A percentile compares a stretch with the other conserved stretches of the same genome.
phyloP scores from a whole-genome alignment of 2,113 vertebrate species.

The Myanophis thanlyinensis region DNA sequence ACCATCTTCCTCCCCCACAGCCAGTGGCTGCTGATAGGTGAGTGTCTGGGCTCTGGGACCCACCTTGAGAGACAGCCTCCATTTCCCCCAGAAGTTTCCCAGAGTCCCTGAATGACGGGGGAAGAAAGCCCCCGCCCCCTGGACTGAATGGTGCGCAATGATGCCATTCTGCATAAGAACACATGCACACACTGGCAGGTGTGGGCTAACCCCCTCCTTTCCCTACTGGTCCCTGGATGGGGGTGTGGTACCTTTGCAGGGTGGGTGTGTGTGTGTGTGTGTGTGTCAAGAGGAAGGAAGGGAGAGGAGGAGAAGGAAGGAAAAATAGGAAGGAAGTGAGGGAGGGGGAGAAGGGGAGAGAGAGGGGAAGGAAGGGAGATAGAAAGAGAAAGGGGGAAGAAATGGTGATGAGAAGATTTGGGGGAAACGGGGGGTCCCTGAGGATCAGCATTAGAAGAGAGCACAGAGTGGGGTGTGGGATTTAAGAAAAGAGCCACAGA shows the following conservation, averaged over 20 bases:
- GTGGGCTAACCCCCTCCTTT: background rate
- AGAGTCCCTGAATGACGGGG: background rate
- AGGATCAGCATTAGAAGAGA: background rate
- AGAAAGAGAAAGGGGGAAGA: background rate
- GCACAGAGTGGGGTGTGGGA: background rate
- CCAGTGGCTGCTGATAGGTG: slow-evolving; percentile 96
- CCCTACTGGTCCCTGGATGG: background rate
- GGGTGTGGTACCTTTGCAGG: background rate
- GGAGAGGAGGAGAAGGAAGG: too few species aligned
- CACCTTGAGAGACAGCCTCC: background rate
- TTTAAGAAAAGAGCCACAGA: background rate
- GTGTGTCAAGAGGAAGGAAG: too few species aligned
- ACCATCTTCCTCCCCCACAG: slow-evolving; percentile 77
- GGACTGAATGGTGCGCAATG: background rate
- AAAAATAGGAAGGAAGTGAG: too few species aligned
- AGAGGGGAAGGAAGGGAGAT: too few species aligned
- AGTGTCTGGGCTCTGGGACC: background rate
- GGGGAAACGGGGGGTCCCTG: background rate
- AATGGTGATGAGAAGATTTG: background rate
- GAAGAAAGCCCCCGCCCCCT: background rate
- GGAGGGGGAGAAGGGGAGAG: too few species aligned
- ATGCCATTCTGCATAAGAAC: background rate
- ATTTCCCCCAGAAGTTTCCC: slow-evolving; percentile 62
- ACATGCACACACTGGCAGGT: background rate
- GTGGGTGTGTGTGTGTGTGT: too few species aligned